Evolutionary conservation across 1,140 invertebrate genomes (phyloP), one percentile per base, ranked within the genome.

Genomic region (Coptotermes formosanus): DNA sequence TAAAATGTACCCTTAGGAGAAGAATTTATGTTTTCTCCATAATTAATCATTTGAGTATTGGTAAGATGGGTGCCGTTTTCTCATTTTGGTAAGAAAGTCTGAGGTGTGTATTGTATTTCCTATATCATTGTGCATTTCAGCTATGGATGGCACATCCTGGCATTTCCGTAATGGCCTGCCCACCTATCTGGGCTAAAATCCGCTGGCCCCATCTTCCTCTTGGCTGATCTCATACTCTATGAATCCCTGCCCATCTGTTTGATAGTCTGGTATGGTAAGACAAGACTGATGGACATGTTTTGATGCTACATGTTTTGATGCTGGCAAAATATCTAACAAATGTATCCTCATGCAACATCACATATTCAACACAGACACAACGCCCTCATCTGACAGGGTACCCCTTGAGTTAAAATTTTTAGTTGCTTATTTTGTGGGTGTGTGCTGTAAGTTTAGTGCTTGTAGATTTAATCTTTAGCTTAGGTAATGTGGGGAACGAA

Each of bases 101-200:
- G 64, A 30, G 64, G 64, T 75, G n/a, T 75, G n/a, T 75, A 75
- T 75, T 75, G n/a, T 30, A 75, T 75, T 75, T 75, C n/a, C 25
- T 75, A 75, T 75, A 75, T 75, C 9, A 44, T 86, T 86, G 85
- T 86, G 64, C 85, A 48, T 88, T 88, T 87, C 87, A 88, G 86
- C 86, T 83, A 82, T 85, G 86, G 87, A 86, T 84, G 86, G 87
- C 86, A 85, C 86, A 69, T 87, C 87, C 52, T 87, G 87, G 87
- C 87, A 86, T 86, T 88, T 85, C 87, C 87, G 87, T 87, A 88
- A 88, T 86, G 87, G 87, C 64, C 87, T 88, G 82, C 87, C 87
- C 82, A 88, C 82, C 87, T 88, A 87, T 86, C 86, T 88, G 87
- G 87, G 87, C 87, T 88, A 88, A 83, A 64, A 32, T 64, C 16